Base-by-base conservation (phyloP, 2,113 vertebrate genomes). In the Uropsilus gracilis region DNA sequence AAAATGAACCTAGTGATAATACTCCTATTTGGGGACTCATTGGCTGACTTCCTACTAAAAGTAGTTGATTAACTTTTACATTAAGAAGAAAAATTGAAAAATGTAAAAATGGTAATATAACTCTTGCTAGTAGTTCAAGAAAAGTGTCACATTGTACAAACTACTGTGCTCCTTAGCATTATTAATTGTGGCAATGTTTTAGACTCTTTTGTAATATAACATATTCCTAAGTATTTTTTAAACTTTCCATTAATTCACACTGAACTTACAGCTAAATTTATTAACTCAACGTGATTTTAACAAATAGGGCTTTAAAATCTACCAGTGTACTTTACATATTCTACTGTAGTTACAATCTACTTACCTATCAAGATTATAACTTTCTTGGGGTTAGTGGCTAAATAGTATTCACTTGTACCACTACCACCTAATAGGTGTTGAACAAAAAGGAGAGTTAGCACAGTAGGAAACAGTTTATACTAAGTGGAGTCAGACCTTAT, bases 41-140 rank as follows among this genome's bases (percentile, higher is more conserved):
- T 89, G 55, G 53, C 28, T 72, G 22, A 94, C 83, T 48, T 61
- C 71, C 26, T 76, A 14, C 63, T 18, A 88, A 83, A 76, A 53
- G 32, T 76, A 63, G 57, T 59, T 77, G 63, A 22, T 69, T 48
- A 75, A 76, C 48, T 20, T 66, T 90, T 86, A 90, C 24, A 46
- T 32, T 90, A 94, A 77, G 50, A 30, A 86, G 81, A 78, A 59
- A 80, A 61, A 64, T 76, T 55, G 39, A 71, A 71, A 94, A 90
- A 78, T 64, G 26, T 71, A 85, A 94, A 84, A 85, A 53, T 61
- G 42, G 34, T 50, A 85, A 53, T 44, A 2, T 59, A 63, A 71
- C 44, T 85, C 90, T 85, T 71, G 50, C 34, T 90, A 90, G 32
- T n/a, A 37, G 17, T 53, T 78, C 10, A 55, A 63, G 44, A 24